phyloP scores from a whole-genome alignment of 2,888 invertebrate genomes.

The Chrysolina oricalcia region DNA sequence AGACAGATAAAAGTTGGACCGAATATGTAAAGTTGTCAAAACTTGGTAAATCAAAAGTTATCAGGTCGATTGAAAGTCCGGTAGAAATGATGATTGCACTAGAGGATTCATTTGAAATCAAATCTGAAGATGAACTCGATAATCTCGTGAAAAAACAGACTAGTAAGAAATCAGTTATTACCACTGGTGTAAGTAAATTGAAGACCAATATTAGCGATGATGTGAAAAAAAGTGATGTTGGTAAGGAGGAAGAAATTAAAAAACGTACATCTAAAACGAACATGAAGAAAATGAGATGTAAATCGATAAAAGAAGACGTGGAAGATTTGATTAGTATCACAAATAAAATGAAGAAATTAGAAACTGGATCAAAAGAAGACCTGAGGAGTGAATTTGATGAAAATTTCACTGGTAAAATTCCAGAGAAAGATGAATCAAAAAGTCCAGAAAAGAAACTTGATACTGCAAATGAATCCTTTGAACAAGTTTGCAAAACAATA shows the following conservation, averaged over 20 bases:
- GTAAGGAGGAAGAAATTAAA: conserved; percentile 22
- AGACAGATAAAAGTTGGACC: neutral
- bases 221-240: neutral
- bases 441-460: neutral
- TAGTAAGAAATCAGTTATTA: neutral
- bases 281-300: conserved; percentile 15
- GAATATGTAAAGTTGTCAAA: neutral
- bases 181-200: neutral
- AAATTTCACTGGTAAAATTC: neutral
- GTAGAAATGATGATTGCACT: neutral
- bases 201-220: neutral
- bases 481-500: conserved; percentile 5
- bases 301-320: conserved; percentile 23
- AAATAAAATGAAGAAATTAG: conserved; percentile 30
- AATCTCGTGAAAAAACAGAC: neutral
- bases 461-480: conserved; percentile 4
- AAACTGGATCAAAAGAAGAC: neutral
- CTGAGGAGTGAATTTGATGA: neutral
- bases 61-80: neutral
- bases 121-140: neutral
- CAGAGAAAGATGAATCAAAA: neutral
- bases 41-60: neutral
- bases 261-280: neutral
- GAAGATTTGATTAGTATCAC: conserved; percentile 25
- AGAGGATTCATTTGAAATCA: neutral